These are phyloP conservation scores for Coenobita brevimanus DNA, from an alignment of 1,140 invertebrate genomes.

Conservation along the genomic window DNA sequence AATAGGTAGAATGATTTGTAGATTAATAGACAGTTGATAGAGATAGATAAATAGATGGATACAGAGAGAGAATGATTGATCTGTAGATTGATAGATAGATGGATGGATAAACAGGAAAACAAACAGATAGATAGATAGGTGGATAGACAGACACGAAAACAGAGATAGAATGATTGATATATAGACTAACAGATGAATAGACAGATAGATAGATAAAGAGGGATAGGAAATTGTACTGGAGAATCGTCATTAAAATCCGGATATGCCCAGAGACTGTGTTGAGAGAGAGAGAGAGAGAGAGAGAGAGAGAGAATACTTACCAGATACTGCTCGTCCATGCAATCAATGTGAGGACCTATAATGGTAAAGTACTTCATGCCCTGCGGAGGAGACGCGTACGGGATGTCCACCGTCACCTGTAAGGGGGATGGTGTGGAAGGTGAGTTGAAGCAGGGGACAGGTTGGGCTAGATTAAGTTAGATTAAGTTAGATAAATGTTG, in stretches of 20 bases:
- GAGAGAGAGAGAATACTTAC: conserved; percentile 75
- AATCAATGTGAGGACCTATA: conserved; percentile 89
- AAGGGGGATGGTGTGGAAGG: background rate
- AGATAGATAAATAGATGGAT: background rate
- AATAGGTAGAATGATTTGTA: too few species aligned
- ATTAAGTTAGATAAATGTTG: too few species aligned
- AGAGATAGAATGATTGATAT: background rate
- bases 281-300: background rate
- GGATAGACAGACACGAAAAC: background rate
- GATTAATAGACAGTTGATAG: background rate
- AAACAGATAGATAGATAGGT: background rate
- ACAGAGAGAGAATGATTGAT: background rate
- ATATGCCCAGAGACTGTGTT: too few species aligned
- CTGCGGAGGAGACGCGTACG: conserved; percentile 89
- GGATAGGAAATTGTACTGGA: too few species aligned
- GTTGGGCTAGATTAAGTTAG: too few species aligned
- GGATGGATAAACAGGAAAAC: background rate
- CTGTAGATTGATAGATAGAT: background rate
- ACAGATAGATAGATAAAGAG: background rate
- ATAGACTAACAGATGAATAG: background rate
- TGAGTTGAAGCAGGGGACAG: too few species aligned
- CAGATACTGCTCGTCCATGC: conserved; percentile 89
- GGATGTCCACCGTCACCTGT: conserved; percentile 79
- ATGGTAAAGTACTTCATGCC: conserved; percentile 85
- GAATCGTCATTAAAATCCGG: too few species aligned